phyloP scores from a whole-genome alignment of 2,888 invertebrate genomes.

The Rhingia rostrata region DNA sequence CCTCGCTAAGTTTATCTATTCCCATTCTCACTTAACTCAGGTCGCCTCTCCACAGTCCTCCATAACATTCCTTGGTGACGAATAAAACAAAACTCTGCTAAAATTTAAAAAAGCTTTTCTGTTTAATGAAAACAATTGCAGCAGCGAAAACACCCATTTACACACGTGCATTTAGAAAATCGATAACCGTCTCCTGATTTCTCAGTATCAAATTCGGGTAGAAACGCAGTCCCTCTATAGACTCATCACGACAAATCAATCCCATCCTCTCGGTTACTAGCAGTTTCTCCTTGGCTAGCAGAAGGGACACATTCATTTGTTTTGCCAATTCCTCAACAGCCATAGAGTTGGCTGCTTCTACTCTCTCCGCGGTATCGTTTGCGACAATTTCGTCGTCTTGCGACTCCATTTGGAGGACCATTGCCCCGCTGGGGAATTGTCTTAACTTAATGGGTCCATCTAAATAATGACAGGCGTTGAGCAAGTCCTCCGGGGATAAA shows the following conservation, averaged over 20 bases:
- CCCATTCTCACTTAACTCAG: not conserved
- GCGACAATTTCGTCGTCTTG: conserved; percentile 89
- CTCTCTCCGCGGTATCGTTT: conserved; percentile 86
- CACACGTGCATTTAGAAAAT: conserved; percentile 40
- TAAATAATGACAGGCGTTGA: conserved; percentile 92
- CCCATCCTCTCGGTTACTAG: conserved; percentile 93
- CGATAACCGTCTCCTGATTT: conserved; percentile 49
- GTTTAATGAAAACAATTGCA: conserved; percentile 40
- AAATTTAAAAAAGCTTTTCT: conserved; percentile 29
- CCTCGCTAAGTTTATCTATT: no score
- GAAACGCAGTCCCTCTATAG: conserved; percentile 96
- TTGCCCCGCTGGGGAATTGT: conserved; percentile 96
- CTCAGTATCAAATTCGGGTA: conserved; percentile 93
- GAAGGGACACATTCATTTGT: conserved; percentile 91
- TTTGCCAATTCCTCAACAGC: conserved; percentile 95
- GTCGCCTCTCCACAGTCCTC: no score
- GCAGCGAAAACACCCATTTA: conserved; percentile 32
- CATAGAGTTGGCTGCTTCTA: conserved; percentile 88
- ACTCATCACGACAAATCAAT: conserved; percentile 95
- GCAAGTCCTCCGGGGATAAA: conserved; percentile 97
- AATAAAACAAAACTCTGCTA: not conserved
- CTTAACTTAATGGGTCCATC: conserved; percentile 89
- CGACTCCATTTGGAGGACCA: conserved; percentile 93
- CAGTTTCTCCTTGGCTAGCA: conserved; percentile 95
- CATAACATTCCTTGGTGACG: not conserved